Percentiles rank a stretch among this genome's conserved stretches.
These are phyloP conservation scores for Limnodromus scolopaceus DNA, from an alignment of 2,797 vertebrate species.

Conservation along the genomic window DNA sequence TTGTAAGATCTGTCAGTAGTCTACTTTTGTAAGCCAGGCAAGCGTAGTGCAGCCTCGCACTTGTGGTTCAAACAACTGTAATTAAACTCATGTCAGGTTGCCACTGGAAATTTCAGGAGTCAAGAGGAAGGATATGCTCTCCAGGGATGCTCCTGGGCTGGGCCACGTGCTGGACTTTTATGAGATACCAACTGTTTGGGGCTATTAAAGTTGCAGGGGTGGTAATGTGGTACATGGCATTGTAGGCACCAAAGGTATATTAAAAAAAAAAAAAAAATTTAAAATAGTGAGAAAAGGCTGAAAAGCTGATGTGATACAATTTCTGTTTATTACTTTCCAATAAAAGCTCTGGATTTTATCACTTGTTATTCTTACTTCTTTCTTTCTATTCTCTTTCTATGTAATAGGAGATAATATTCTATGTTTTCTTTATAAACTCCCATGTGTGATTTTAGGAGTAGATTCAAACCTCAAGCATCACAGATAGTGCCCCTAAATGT, in stretches of 20 bases:
- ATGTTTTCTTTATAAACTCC: neutral
- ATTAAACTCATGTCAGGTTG: constrained; percentile 37
- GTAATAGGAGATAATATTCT: neutral
- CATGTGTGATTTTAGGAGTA: neutral
- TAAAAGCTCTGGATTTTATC: neutral
- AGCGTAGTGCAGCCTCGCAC: neutral
- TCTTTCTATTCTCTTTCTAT: neutral
- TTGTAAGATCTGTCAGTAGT: constrained; percentile 11
- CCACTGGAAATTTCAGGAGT: neutral
- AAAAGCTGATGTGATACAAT: neutral
- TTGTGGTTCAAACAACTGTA: constrained; percentile 30
- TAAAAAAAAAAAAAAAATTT: too few species aligned
- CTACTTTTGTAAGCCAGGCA: neutral
- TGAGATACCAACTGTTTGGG: neutral
- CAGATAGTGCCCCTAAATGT: neutral
- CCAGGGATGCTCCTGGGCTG: neutral
- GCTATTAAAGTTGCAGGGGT: neutral
- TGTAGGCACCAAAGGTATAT: neutral
- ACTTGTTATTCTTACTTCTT: neutral
- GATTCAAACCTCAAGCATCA: neutral
- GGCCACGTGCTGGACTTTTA: accelerated
- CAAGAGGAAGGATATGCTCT: neutral
- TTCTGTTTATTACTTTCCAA: neutral
- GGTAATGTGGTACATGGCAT: too few species aligned
- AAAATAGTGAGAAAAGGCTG: neutral